Evolutionary conservation across 53 echinoderm and acorn worm species (phyloP).

Genomic region (Arbacia lixula): DNA sequence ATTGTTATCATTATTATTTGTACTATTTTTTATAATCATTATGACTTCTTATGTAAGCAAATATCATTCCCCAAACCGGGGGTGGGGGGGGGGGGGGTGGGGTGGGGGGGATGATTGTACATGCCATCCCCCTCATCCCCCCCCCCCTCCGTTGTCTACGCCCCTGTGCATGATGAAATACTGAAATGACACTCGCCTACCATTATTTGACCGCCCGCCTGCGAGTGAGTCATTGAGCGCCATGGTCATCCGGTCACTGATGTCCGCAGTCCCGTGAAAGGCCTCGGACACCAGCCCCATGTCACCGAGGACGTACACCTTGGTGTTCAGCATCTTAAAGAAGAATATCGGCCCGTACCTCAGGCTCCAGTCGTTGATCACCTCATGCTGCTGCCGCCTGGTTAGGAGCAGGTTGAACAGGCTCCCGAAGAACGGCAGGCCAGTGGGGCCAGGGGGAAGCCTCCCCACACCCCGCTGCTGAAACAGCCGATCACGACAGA

Average conservation of each 20-base stretch:
- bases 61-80: too few species aligned
- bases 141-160: too few species aligned
- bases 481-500: not conserved
- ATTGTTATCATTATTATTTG: too few species aligned
- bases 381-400: conserved; percentile 21
- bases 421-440: conserved; percentile 20
- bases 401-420: conserved; percentile 24
- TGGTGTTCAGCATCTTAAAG: conserved; percentile 7
- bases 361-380: conserved; percentile 18
- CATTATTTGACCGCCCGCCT: conserved; percentile 6
- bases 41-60: too few species aligned
- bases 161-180: too few species aligned
- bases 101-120: too few species aligned
- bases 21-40: too few species aligned
- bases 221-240: not conserved
- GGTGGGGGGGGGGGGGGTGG: too few species aligned
- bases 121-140: too few species aligned
- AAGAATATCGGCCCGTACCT: conserved; percentile 28
- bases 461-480: not conserved
- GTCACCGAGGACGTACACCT: conserved; percentile 4
- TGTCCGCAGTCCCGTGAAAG: conserved; percentile 5
- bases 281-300: not conserved
- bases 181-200: conserved; percentile 15
- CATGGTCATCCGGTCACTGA: not conserved
- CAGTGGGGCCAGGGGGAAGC: conserved; percentile 28